Base-by-base conservation (phyloP, 2,797 vertebrate genomes). In the Florisuga fusca region DNA sequence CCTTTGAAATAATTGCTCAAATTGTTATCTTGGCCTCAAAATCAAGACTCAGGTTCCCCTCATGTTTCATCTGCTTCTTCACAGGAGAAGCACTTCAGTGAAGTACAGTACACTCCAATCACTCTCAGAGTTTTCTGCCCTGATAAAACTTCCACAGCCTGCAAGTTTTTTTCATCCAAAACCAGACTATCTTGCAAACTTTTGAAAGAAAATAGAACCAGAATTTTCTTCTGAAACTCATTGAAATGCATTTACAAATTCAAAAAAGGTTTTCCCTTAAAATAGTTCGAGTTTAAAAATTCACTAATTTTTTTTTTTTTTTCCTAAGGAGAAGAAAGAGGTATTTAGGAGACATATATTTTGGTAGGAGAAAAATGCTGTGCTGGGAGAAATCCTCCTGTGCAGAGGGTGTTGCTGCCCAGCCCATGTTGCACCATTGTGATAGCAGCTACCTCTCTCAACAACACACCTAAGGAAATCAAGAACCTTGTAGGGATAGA, bases 1-100 rank as follows among this genome's bases (percentile, higher is more conserved):
- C 64, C 67, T 89, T 94, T 90, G 90, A 89, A 95, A 84, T 88
- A 89, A 93, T 58, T 93, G 72, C 64, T 94, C 16, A 68, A 80
- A 89, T 87, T 80, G 50, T 50, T 83, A 62, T 91, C 74, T 69
- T 79, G 67, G 16, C 74, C 81, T 29, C 36, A 72, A 77, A 83
- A 85, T 89, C 88, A 64, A 85, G 66, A 82, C n/a, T 81, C 50
- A 38, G 38, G 27, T 48, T 9, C 45, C 19, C 34, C 6, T 4
- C 0, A 0, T 84, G 48, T 92, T 88, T 84, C 73, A 82, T 81
- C 74, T 89, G 43, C 58, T 75, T 93, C 69, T 79, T 7, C 7
- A 1, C 64, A 87, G 55, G 34, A 90, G 84, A 57, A 87, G 63
- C 21, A 41, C 64, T 69, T 76, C 36, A 61, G 41, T 63, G 34